Conservation (phyloP, 2,113 vertebrate genomes). For the Zosterops borbonicus region DNA sequence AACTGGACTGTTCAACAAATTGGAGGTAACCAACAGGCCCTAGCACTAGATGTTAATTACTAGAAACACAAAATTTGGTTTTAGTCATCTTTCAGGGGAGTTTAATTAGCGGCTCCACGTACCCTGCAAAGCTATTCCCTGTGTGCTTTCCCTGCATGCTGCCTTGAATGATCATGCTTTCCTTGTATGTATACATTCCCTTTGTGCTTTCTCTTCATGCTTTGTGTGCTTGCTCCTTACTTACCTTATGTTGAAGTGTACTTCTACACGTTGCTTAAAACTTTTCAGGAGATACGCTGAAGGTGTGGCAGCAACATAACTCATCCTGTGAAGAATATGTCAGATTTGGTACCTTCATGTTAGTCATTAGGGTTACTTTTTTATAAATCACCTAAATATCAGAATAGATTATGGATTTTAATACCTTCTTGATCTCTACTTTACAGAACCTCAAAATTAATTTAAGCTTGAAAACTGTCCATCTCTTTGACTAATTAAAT, state of each 20-base stretch:
- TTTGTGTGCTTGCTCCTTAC: not conserved
- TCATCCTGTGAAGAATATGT: not conserved
- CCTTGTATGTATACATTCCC: fast-evolving
- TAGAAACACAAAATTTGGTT: not conserved
- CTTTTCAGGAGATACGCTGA: not conserved
- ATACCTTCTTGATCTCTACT: conserved; percentile 3
- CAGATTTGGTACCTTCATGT: not conserved
- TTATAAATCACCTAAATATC: not conserved
- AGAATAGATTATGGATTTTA: conserved; percentile 4
- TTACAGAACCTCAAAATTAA: not conserved
- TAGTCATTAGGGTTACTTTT: not conserved
- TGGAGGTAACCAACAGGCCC: not conserved
- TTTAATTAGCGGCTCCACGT: not conserved
- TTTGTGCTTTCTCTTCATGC: not conserved
- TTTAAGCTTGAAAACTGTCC: not conserved
- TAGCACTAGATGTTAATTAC: not conserved
- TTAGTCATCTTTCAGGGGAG: not conserved
- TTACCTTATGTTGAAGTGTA: not conserved
- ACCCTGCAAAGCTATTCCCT: not conserved
- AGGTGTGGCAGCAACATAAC: not conserved
- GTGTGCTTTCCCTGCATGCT: not conserved
- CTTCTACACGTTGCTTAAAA: not conserved
- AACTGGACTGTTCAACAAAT: not conserved
- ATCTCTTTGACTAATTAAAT: conserved; percentile 45
- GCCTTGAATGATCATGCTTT: too few relatives aligned